Base-by-base conservation (phyloP, 2,888 invertebrate species). In the Trilocha varians region DNA sequence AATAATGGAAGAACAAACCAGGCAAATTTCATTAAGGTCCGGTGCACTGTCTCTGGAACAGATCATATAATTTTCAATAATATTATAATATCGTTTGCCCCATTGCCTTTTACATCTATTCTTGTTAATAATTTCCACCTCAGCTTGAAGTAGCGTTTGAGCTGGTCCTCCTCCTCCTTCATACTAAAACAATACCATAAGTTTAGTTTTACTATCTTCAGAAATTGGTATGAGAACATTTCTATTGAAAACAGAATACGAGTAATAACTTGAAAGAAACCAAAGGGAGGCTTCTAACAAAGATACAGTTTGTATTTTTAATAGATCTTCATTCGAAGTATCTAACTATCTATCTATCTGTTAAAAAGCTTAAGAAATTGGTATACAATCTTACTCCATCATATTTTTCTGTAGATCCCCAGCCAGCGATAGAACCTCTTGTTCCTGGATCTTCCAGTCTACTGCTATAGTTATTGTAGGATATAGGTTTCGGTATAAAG, bases 11-110 rank as follows among this genome's bases (percentile, higher is more conserved):
- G 34, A 3, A 13, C 14, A 34, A 39, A 73, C 76, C 45, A 53
- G 48, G 41, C 77, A 78, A 41, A 71, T 52, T 48, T 68, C 67
- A 33, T 60, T 64, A 3, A 70, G 49, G 2, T 75, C 70, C 0
- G 65, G 52, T 0, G 59, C 36, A 4, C 63, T 35, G 25, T 77
- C 73, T 42, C 62, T 68, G 1, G 70, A 60, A 36, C 76, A 76
- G 16, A 76, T 70, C 73, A 74, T 76, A 49, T 74, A 74, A 50
- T 75, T 72, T 1, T 73, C 72, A n/a, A 76, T 74, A 32, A 75
- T 74, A 35, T 68, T 68, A 41, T 67, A 60, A 48, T 76, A 75
- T 0, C 69, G 58, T 1, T 52, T 48, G 1, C 75, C 75, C 74
- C 76, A 76, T 3, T 65, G 59, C 16, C 45, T 55, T 40, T 73